Percentiles rank a stretch among this genome's conserved stretches.
Conservation (phyloP, 1,140 invertebrate species). For the Lasioglossum albipes region DNA sequence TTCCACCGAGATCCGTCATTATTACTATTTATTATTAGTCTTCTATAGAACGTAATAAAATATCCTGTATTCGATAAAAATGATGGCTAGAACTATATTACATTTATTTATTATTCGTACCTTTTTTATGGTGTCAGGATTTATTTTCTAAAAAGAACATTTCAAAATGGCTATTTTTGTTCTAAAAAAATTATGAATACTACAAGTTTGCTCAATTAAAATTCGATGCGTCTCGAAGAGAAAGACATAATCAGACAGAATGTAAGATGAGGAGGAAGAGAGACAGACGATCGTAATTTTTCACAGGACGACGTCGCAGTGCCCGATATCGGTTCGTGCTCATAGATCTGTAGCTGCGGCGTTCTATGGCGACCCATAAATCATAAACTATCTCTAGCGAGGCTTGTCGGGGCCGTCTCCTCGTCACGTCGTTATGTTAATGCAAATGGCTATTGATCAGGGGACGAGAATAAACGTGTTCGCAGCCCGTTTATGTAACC, state of each 20-base stretch:
- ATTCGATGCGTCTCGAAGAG: background rate
- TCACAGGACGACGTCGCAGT: background rate
- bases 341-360: conserved; percentile 6
- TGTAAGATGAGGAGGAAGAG: no score
- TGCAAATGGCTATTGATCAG: conserved; percentile 58
- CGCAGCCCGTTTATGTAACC: conserved; percentile 32
- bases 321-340: background rate
- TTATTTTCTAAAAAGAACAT: no score
- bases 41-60: background rate
- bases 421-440: conserved; percentile 55
- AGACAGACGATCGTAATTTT: no score
- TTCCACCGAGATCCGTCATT: no score
- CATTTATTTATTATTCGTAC: no score
- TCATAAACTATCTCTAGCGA: conserved; percentile 46
- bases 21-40: no score
- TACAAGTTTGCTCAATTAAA: background rate
- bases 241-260: no score
- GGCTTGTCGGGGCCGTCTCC: conserved; percentile 11
- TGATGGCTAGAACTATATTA: no score
- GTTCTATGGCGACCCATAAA: conserved; percentile 45
- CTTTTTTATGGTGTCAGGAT: no score
- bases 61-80: background rate
- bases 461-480: background rate
- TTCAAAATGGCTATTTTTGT: no score
- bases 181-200: no score